Conservation (phyloP, 1,140 invertebrate species). For the Copidosoma floridanum region DNA sequence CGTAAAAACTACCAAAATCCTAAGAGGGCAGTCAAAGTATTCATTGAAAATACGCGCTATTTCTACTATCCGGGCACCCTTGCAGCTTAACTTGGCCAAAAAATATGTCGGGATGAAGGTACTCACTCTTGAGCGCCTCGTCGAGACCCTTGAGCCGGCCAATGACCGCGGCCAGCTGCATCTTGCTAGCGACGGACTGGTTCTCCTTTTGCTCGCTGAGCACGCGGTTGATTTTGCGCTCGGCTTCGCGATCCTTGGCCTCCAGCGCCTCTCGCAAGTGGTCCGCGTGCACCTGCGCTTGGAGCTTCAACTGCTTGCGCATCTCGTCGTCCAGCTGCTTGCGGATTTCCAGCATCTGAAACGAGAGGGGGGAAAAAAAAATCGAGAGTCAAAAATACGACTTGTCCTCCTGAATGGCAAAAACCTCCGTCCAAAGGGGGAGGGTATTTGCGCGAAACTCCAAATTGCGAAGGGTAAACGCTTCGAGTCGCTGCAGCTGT, state of each 20-base stretch:
- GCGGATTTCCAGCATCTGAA: conserved; percentile 62
- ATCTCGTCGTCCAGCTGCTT: conserved; percentile 73
- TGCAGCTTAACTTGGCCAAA: no score
- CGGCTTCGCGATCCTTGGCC: conserved; percentile 69
- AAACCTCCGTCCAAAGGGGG: no score
- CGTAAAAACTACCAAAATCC: no score
- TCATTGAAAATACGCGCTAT: no score
- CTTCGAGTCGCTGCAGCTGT: no score
- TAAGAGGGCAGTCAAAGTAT: no score
- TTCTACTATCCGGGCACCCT: no score
- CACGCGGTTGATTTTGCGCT: conserved; percentile 62
- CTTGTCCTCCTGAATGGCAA: no score
- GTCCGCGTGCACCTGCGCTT: conserved; percentile 80
- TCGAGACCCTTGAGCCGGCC: conserved; percentile 86
- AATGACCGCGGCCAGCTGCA: conserved; percentile 76
- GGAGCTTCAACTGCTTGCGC: conserved; percentile 72
- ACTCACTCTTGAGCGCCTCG: conserved; percentile 78
- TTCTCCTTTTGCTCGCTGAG: conserved; percentile 70
- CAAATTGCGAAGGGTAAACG: no score
- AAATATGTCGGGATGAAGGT: neutral
- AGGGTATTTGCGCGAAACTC: no score
- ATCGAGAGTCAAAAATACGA: no score
- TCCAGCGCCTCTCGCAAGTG: conserved; percentile 74
- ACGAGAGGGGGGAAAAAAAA: neutral
- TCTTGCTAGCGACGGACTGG: conserved; percentile 71